Base-by-base conservation (phyloP, 2,797 vertebrate species). In the Hoplostethus atlanticus region DNA sequence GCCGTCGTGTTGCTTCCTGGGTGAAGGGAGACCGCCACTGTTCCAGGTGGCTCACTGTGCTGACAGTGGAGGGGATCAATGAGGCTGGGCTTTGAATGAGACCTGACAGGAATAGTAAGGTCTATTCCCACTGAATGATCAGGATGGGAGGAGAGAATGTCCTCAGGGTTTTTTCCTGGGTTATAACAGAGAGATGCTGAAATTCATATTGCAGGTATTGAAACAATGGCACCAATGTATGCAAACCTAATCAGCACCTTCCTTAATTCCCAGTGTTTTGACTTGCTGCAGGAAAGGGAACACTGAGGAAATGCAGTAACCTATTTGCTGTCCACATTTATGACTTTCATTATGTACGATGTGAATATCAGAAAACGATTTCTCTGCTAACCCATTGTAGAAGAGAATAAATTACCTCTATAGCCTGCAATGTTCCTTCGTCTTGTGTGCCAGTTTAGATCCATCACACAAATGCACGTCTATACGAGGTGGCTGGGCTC, bases 11-110 rank as follows among this genome's bases (percentile, higher is more conserved):
- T 13, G 71, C 21, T 9, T 76, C 72, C 79, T 31, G 56, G 65
- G 79, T 66, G 83, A 84, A 63, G 68, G 71, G 76, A 82, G 73
- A 64, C 25, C 15, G 62, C 80, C 40, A 2, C 71, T 53, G 86
- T 86, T 91, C 89, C 91, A 91, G 78, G 77, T 86, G 85, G 79
- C 78, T 90, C 79, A 75, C 81, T 69, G 62, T 63, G 71, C 62
- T 83, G 86, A 88, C 83, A 83, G 84, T 68, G 76, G 73, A 87
- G 78, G 79, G 81, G 85, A 86, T 89, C 88, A 87, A 77, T 81
- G 80, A 77, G 59, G 73, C 70, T 10, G 63, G 77, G 53, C 75
- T n/a, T 8, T 71, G 80, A 89, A 73, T 62, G 73, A 85, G 58
- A 77, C 75, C 86, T 88, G 87, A 86, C 80, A 78, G 52, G 84